phyloP scores from a whole-genome alignment of 1,140 invertebrate genomes.

The Vanessa tameamea region DNA sequence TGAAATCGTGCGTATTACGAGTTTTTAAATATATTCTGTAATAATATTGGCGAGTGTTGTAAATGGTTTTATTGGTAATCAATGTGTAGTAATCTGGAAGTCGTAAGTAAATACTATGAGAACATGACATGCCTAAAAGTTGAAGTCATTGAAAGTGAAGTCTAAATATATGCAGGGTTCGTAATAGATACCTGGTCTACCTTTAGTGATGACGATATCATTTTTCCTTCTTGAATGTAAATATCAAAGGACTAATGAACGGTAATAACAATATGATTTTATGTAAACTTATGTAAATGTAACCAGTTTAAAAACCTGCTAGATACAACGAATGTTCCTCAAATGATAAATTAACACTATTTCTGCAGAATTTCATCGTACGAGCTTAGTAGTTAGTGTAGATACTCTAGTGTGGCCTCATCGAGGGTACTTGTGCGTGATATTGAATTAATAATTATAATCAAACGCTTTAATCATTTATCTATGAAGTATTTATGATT shows the following conservation, averaged over 20 bases:
- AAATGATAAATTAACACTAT: background rate
- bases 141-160: background rate
- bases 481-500: slow-evolving; percentile 17
- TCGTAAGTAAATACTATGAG: slow-evolving; percentile 6
- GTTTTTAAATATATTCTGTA: too few species aligned
- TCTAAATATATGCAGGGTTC: background rate
- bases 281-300: slow-evolving; percentile 40
- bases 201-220: slow-evolving; percentile 26
- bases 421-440: background rate
- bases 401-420: background rate
- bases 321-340: slow-evolving; percentile 13
- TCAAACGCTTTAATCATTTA: slow-evolving; percentile 7
- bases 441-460: background rate
- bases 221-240: slow-evolving; percentile 28
- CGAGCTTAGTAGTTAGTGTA: background rate
- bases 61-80: slow-evolving; percentile 1
- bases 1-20: too few species aligned
- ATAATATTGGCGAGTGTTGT: background rate
- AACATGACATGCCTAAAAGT: background rate
- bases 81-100: background rate
- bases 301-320: slow-evolving; percentile 41
- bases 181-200: background rate
- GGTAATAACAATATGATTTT: slow-evolving; percentile 25
- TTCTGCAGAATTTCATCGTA: slow-evolving; percentile 3
- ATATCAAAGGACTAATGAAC: slow-evolving; percentile 27